Conservation (phyloP, 2,113 vertebrate genomes). For the Gobiocypris rarus region DNA sequence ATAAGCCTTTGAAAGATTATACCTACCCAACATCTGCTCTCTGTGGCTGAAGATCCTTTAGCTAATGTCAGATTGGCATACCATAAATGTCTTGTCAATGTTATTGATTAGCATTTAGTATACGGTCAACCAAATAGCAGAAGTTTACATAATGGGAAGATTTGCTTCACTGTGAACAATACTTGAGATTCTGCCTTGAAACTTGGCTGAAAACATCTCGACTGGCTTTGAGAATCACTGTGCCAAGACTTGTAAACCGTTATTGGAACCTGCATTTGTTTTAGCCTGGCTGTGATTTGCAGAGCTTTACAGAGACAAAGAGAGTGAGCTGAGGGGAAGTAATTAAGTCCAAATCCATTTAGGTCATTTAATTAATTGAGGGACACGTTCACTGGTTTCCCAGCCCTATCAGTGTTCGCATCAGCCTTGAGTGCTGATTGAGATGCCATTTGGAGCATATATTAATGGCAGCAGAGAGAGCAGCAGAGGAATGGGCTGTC, state of each 20-base stretch:
- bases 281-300: conserved; percentile 23
- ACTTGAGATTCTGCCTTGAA: neutral
- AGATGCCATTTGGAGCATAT: conserved; percentile 40
- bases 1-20: neutral
- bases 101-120: neutral
- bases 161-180: neutral
- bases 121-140: neutral
- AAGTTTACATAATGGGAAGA: neutral
- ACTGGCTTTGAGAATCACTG: neutral
- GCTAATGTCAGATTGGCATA: neutral
- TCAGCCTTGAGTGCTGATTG: conserved; percentile 50
- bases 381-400: conserved; percentile 53
- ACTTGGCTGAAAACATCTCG: conserved; percentile 5
- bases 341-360: conserved; percentile 57
- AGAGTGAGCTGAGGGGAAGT: conserved; percentile 49
- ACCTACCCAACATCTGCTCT: neutral
- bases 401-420: conserved; percentile 47
- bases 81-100: neutral
- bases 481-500: conserved; percentile 16
- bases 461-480: conserved; percentile 54
- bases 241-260: conserved; percentile 28
- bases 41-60: conserved; percentile 3
- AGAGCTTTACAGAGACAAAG: conserved; percentile 36
- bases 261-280: conserved; percentile 19
- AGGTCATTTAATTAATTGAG: conserved; percentile 60